A percentile compares a stretch with the other conserved stretches of the same genome.
These are phyloP conservation scores for Cryptocheilus praepositus DNA, from an alignment of 2,888 invertebrate genomes.

Conservation along the genomic window DNA sequence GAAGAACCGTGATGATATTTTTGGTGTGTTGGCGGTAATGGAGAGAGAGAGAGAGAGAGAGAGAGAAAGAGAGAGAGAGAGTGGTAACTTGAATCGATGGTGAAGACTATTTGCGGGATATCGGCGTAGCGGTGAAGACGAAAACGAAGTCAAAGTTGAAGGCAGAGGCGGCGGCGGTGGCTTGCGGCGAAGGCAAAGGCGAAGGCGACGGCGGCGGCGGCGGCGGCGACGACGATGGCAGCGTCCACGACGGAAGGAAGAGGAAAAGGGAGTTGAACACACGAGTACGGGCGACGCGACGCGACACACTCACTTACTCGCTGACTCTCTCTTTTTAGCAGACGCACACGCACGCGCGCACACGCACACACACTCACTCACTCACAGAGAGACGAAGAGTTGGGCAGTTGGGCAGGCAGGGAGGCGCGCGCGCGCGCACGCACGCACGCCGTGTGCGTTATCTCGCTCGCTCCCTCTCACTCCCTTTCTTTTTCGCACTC, in stretches of 20 bases:
- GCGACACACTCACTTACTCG: not conserved
- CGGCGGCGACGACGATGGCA: not conserved
- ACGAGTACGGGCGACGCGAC: too few species aligned
- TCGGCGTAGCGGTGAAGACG: not conserved
- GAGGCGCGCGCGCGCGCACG: too few species aligned
- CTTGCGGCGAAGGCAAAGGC: not conserved
- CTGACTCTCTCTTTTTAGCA: not conserved
- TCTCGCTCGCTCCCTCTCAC: not conserved
- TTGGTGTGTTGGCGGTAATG: not conserved
- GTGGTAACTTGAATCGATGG: too few species aligned
- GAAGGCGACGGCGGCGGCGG: not conserved
- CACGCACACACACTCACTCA: not conserved
- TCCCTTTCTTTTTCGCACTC: constrained; percentile 23
- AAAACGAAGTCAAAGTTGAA: constrained; percentile 10
- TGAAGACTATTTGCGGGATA: not conserved
- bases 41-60: not conserved
- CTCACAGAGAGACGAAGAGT: too few species aligned
- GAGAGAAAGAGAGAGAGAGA: not conserved
- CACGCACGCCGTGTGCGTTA: too few species aligned
- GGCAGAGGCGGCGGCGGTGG: not conserved
- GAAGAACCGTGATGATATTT: not conserved
- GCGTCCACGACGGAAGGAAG: not conserved
- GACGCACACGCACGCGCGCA: constrained; percentile 7
- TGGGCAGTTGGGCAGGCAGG: too few species aligned
- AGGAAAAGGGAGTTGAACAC: constrained; percentile 13